A percentile compares a stretch with the other conserved stretches of the same genome.
phyloP scores from a whole-genome alignment of 2,113 vertebrate species.

The Megaceryle torquata region DNA sequence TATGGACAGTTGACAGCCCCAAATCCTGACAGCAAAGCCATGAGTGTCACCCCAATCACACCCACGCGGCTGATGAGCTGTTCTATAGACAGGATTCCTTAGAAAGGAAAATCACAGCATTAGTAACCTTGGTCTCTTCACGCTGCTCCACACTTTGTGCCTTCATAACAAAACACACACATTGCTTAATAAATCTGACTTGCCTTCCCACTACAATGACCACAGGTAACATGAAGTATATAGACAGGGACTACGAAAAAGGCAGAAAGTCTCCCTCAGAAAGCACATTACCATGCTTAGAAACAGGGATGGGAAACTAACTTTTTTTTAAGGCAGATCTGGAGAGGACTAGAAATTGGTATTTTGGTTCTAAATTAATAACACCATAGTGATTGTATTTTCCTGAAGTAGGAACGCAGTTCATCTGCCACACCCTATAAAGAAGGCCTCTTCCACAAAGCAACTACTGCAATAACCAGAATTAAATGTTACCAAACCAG shows the following conservation, averaged over 20 bases:
- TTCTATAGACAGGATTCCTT: conserved; percentile 97
- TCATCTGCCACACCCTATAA: neutral
- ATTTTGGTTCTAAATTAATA: neutral
- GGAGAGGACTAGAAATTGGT: neutral
- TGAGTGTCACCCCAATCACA: conserved; percentile 96
- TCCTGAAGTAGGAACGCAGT: neutral
- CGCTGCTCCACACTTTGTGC: neutral
- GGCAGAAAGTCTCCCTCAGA: neutral
- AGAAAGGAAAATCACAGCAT: neutral
- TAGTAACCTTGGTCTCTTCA: neutral
- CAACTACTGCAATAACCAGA: neutral
- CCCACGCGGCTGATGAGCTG: conserved; percentile 98
- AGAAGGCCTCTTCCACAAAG: neutral
- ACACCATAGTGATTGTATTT: neutral
- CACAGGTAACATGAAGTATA: neutral
- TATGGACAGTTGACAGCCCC: conserved; percentile 99
- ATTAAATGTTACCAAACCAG: neutral
- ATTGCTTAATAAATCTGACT: neutral
- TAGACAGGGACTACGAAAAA: neutral
- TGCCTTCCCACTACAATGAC: neutral
- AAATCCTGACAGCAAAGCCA: conserved; percentile 97
- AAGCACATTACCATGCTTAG: neutral
- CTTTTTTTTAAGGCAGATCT: neutral
- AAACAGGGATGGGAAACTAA: neutral
- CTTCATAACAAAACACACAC: neutral